Conservation (phyloP, 2,113 vertebrate genomes). For the Noturus placidus region DNA sequence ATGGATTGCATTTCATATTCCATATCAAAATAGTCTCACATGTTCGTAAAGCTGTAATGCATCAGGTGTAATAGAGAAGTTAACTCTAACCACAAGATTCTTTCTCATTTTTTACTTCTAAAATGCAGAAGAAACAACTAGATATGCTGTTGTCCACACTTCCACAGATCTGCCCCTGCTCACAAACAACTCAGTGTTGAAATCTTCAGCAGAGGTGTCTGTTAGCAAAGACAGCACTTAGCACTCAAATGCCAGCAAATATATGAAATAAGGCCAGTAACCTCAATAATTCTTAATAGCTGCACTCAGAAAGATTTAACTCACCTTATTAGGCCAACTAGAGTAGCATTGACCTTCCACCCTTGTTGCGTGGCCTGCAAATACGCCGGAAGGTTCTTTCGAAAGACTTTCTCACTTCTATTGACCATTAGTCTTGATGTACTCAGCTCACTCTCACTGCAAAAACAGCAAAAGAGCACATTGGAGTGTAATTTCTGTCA, state of each 20-base stretch:
- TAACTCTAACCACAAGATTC: background rate
- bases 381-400: conserved; percentile 72
- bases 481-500: background rate
- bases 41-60: background rate
- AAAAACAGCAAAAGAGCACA: conserved; percentile 58
- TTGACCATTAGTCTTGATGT: conserved; percentile 81
- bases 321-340: conserved; percentile 85
- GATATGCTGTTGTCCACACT: background rate
- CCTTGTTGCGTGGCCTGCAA: conserved; percentile 72
- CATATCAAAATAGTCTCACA: background rate
- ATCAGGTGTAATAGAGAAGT: background rate
- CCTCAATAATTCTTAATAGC: conserved; percentile 15
- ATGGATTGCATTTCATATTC: background rate
- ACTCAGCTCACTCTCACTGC: conserved; percentile 77
- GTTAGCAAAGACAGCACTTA: background rate
- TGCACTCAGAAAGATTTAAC: conserved; percentile 33
- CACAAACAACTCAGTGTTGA: background rate
- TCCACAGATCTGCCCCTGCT: background rate
- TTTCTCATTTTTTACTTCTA: background rate
- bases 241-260: background rate
- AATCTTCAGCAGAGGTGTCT: background rate
- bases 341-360: conserved; percentile 84
- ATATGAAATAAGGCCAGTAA: background rate
- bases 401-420: conserved; percentile 74
- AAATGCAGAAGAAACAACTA: background rate